These are phyloP conservation scores for Eilema griseolum DNA, from an alignment of 2,888 invertebrate species.

Conservation along the genomic window DNA sequence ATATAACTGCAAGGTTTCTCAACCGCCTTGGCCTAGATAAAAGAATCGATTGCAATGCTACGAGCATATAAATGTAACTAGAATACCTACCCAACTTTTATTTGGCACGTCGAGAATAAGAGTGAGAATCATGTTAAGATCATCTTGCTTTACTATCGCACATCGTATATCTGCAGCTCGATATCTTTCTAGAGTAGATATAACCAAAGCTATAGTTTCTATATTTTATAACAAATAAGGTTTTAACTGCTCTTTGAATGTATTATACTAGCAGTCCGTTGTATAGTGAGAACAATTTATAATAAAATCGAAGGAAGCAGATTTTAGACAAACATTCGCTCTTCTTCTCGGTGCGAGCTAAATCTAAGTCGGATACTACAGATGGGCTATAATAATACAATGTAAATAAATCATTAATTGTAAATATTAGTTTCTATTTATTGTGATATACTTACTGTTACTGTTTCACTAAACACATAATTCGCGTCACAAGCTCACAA, in stretches of 20 bases:
- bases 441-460: not conserved
- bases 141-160: not conserved
- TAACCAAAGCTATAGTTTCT: not conserved
- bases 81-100: not conserved
- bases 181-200: not conserved
- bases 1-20: constrained; percentile 35
- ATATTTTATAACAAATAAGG: not conserved
- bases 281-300: no score
- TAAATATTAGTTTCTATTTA: not conserved
- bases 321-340: not conserved
- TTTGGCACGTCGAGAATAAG: not conserved
- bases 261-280: not conserved
- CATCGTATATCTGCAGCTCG: not conserved
- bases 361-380: not conserved
- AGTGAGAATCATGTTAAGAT: not conserved
- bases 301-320: no score
- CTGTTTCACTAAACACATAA: not conserved
- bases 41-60: constrained; percentile 37
- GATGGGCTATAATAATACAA: not conserved
- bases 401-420: not conserved
- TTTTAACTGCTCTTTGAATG: not conserved
- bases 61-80: not conserved
- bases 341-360: not conserved
- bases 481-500: no score
- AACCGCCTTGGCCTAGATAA: constrained; percentile 39